These are phyloP conservation scores for Dolichoris vasculosae DNA, from an alignment of 1,140 invertebrate genomes.

Conservation along the genomic window DNA sequence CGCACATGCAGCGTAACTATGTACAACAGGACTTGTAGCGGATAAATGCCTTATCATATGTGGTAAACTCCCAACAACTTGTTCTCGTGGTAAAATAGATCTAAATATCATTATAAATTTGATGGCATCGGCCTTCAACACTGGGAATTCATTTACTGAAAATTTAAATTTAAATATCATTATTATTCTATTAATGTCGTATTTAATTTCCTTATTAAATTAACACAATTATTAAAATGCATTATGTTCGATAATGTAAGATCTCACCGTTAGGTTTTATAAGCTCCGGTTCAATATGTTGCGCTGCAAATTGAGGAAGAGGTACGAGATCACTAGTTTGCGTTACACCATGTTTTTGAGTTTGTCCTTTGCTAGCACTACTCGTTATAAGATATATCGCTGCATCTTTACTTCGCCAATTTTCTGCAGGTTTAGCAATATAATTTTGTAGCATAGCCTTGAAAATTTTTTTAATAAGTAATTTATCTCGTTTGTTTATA, in stretches of 20 bases:
- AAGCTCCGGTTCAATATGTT: constrained; percentile 91
- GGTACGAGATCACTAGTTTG: constrained; percentile 92
- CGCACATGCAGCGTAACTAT: constrained; percentile 94
- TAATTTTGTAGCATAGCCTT: constrained; percentile 89
- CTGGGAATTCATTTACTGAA: constrained; percentile 89
- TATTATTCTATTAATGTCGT: background rate
- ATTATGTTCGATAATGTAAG: too few species aligned
- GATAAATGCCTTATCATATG: constrained; percentile 84
- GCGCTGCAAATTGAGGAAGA: constrained; percentile 88
- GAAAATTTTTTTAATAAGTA: constrained; percentile 51
- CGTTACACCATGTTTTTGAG: constrained; percentile 92
- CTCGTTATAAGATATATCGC: constrained; percentile 97
- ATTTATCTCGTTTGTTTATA: constrained; percentile 36
- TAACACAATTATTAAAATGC: background rate
- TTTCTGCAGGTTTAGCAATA: constrained; percentile 80
- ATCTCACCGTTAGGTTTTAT: constrained; percentile 81
- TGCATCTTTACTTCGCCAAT: constrained; percentile 96
- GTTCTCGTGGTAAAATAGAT: constrained; percentile 87
- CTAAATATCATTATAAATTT: constrained; percentile 98
- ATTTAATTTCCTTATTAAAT: constrained; percentile 2
- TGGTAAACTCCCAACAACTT: constrained; percentile 84
- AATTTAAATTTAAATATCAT: constrained; percentile 52
- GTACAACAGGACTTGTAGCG: constrained; percentile 88
- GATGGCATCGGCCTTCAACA: constrained; percentile 95
- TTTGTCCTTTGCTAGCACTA: constrained; percentile 92